Evolutionary conservation across 2,797 vertebrate species (phyloP), one percentile per base, ranked within the genome.

Genomic region (Myiothlypis coronata): DNA sequence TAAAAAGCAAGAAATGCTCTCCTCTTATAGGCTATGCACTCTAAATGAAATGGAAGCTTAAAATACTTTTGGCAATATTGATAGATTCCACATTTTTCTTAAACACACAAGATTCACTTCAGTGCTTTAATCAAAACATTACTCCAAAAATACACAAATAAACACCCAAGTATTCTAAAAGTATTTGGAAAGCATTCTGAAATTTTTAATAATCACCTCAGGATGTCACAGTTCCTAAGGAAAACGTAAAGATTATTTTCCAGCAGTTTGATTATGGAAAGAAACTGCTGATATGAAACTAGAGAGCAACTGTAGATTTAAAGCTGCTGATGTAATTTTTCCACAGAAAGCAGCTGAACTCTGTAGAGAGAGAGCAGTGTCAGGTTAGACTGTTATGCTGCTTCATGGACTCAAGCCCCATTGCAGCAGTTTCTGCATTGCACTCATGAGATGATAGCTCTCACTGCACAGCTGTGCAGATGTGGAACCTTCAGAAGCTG

Each of bases 401-500:
- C 75, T 81, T 35, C 39, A 64, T 2, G 27, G 52, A 60, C 35
- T 83, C 30, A 35, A 72, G 79, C 70, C 43, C 69, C 59, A 83
- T 2, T 28, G 37, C 12, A 69, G 89, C 34, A 20, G 35, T 91
- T 93, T 84, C 61, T 53, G 70, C 59, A 72, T 39, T 89, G 75
- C 52, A 78, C 74, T 81, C 65, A 88, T 28, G 92, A 96, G 84
- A 90, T 26, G 77, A 59, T 63, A 87, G 5, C 63, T 78, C 81
- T 76, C 15, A 17, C 69, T 85, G 80, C 89, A 87, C 63, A 94
- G 85, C 90, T 84, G 71, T 28, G 77, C 68, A 91, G 69, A 93
- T 68, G 57, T 47, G 4, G 27, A 84, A 63, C 59, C 65, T 77
- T 89, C 65, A 93, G 67, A 85, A 85, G 83, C 74, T 0, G 0